Evolutionary conservation across 2,113 vertebrate species (phyloP), one percentile per base, ranked within the genome.

Genomic region (Pygathrix nemaeus): DNA sequence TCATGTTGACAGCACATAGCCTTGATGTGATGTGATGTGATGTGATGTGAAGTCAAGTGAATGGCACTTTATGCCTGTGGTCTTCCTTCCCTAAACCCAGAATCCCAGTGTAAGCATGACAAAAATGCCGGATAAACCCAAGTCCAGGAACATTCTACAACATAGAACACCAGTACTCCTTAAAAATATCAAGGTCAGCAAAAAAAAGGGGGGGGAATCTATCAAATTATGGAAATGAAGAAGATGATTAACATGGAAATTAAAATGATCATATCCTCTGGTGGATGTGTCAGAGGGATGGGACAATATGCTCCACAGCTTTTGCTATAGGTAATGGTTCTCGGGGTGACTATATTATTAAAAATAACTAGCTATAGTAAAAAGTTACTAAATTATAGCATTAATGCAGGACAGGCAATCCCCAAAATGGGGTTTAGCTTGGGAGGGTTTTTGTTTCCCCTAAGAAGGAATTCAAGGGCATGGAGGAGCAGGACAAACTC

Each of bases 241-340:
- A 8, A 11, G 7, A 38, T 55, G 23, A 43, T 13, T 8, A 85
- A 21, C 57, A 38, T 12, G 18, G 45, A 13, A 45, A 57, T 27
- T 78, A 38, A 43, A 27, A 40, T 8, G 12, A 25, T 57, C 20
- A 52, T 20, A 17, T 59, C 38, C 45, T 87, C 79, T 18, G 18
- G 72, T 30, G 13, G 10, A 48, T 3, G 14, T 35, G 21, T 17
- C 13, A 57, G 12, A 80, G 8, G 0, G 30, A 21, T 8, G 35
- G 35, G 8, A 14, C 3, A 18, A 32, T 3, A 3, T 0, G 11
- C 20, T 75, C 57, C 5, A 1, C 6, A 43, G 45, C 3, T 70
- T 30, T 64, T 72, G 32, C 20, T 38, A 4, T 3, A 5, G n/a
- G 1, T 21, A 4, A 13, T 55, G 6, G 4, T 38, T 61, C 40